Evolutionary conservation across 2,888 invertebrate genomes (phyloP), one percentile per base, ranked within the genome.

Genomic region (Parthenolecanium corni): DNA sequence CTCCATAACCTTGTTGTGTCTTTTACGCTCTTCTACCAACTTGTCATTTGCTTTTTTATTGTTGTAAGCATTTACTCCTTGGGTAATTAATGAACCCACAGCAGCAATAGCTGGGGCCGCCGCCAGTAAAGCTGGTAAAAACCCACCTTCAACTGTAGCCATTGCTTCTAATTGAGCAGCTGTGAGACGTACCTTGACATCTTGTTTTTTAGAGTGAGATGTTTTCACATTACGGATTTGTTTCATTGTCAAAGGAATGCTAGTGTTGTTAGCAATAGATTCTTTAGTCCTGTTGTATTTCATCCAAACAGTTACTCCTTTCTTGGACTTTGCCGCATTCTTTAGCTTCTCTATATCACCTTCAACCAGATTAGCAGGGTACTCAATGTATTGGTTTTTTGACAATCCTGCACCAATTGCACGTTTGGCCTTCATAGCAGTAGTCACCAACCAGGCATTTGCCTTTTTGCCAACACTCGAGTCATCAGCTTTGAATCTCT

Each of bases 401-500:
- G 9, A 3, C 4, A 42, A 3, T 16, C 70, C 70, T 69, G 70
- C 69, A 11, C 65, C 63, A 12, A 25, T 52, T 5, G 24, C 31
- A 1, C 52, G 38, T 52, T 65, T 66, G 1, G n/a, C 62, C 9
- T 66, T 64, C 66, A 66, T 66, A 0, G 38, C 62, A 11, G 6
- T 64, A 9, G 62, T 52, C 12, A 65, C 64, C 1, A 40, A 3
- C 47, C 46, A 56, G 4, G 63, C 49, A n/a, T 64, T 54, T 3
- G 61, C 51, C 54, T 66, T 66, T 57, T 66, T 62, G 20, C 16
- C 25, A 1, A 53, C 12, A 24, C 44, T 23, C 1, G 61, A 20
- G 42, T 67, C 65, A 18, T 54, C 58, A 3, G 64, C 52, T 9
- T 40, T 58, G n/a, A 66, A 61, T n/a, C 64, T 62, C 31, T 65